Percentiles rank a stretch among this genome's conserved stretches.
These are phyloP conservation scores for Gerris buenoi DNA, from an alignment of 1,140 invertebrate species.

Conservation along the genomic window DNA sequence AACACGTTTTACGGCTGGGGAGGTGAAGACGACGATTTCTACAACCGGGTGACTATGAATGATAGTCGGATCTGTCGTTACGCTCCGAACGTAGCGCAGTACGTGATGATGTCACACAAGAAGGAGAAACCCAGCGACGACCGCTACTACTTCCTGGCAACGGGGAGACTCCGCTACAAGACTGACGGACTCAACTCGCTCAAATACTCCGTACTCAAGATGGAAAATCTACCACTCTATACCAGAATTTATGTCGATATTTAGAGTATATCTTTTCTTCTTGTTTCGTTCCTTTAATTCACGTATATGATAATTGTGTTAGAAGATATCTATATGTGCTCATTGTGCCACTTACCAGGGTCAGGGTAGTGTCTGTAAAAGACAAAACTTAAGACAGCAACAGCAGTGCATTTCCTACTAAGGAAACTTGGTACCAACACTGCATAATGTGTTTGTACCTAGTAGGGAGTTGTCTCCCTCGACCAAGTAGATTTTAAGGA, in stretches of 20 bases:
- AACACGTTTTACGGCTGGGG: conserved; percentile 80
- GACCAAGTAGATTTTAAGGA: too few species aligned
- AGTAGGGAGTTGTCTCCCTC: too few species aligned
- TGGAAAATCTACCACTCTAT: conserved; percentile 19
- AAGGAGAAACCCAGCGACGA: conserved; percentile 34
- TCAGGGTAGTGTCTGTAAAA: too few species aligned
- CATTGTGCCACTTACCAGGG: too few species aligned
- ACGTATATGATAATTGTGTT: too few species aligned
- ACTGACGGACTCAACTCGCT: conserved; percentile 55
- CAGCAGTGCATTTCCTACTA: too few species aligned
- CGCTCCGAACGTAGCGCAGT: conserved; percentile 50
- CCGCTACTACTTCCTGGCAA: conserved; percentile 26
- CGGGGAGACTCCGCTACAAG: conserved; percentile 37
- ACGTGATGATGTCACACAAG: conserved; percentile 60
- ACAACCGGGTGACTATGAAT: conserved; percentile 35
- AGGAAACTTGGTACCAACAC: too few species aligned
- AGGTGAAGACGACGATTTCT: conserved; percentile 74
- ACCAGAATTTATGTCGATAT: conserved; percentile 21
- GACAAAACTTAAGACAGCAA: too few species aligned
- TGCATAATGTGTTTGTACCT: too few species aligned
- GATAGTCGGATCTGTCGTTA: conserved; percentile 49
- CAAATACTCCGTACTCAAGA: conserved; percentile 30
- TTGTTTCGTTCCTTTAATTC: too few species aligned
- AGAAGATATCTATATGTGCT: too few species aligned
- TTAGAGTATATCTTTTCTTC: too few species aligned